phyloP scores from a whole-genome alignment of 2,888 invertebrate species.

The Linyphia triangularis region DNA sequence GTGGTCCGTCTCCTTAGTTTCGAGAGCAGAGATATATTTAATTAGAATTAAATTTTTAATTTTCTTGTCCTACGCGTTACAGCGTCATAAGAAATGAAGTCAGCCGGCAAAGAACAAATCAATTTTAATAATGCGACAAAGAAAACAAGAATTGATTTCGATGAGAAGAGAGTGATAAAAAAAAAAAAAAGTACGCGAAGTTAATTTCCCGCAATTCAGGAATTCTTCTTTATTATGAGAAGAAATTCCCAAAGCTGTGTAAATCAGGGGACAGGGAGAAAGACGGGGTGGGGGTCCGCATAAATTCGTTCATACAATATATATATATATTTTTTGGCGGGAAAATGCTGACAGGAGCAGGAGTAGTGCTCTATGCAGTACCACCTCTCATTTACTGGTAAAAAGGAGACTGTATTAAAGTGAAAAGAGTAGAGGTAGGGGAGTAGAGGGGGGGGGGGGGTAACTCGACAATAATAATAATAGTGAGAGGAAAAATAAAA shows the following conservation, averaged over 20 bases:
- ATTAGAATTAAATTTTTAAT: slow-evolving; percentile 47
- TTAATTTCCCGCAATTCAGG: slow-evolving; percentile 25
- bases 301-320: slow-evolving; percentile 30
- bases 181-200: not conserved
- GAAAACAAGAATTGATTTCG: slow-evolving; percentile 31
- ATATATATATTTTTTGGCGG: slow-evolving; percentile 15
- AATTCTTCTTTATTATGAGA: slow-evolving; percentile 8
- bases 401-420: slow-evolving; percentile 26
- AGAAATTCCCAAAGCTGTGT: slow-evolving; percentile 14
- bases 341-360: slow-evolving; percentile 31
- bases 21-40: slow-evolving; percentile 8
- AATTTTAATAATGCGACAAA: slow-evolving; percentile 38
- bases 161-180: not conserved
- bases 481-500: not conserved
- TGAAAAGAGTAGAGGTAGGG: not conserved
- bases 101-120: slow-evolving; percentile 19
- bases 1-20: no score
- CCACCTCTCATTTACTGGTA: slow-evolving; percentile 17
- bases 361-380: slow-evolving; percentile 15
- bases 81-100: not conserved
- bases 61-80: not conserved
- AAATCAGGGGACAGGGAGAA: not conserved
- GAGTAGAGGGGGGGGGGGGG: not conserved
- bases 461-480: slow-evolving; percentile 34
- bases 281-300: not conserved